Evolutionary conservation across 2,888 invertebrate genomes (phyloP).

Genomic region (Peribatodes rhomboidaria): DNA sequence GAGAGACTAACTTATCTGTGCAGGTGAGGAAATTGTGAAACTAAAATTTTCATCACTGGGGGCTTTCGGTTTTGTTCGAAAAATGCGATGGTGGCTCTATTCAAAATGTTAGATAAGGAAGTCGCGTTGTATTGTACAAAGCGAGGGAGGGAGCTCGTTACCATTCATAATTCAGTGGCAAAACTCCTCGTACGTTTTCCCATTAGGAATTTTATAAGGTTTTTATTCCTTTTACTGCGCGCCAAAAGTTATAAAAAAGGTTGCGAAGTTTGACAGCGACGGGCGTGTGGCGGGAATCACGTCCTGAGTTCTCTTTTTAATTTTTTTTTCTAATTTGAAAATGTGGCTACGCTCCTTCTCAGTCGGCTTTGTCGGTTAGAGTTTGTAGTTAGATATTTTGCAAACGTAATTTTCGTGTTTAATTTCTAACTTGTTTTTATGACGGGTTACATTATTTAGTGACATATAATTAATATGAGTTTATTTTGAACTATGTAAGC

Average conservation of each 20-base stretch:
- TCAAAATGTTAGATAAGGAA: neutral
- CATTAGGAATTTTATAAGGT: slow-evolving; percentile 85
- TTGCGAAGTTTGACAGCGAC: slow-evolving; percentile 51
- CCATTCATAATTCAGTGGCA: slow-evolving; percentile 84
- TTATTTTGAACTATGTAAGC: too few species aligned
- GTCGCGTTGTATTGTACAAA: slow-evolving; percentile 31
- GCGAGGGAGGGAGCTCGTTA: slow-evolving; percentile 74
- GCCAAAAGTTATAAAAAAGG: slow-evolving; percentile 60
- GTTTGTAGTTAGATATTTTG: slow-evolving; percentile 15
- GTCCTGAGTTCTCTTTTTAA: slow-evolving; percentile 31
- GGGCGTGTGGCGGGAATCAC: slow-evolving; percentile 43
- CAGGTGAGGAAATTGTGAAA: slow-evolving; percentile 49
- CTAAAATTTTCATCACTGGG: slow-evolving; percentile 49
- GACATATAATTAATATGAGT: too few species aligned
- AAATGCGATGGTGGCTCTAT: neutral
- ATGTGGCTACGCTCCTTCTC: slow-evolving; percentile 16
- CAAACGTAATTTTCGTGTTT: neutral
- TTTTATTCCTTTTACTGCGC: slow-evolving; percentile 73
- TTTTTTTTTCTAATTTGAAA: slow-evolving; percentile 31
- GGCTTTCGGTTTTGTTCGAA: neutral
- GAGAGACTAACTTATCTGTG: neutral
- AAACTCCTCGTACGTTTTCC: slow-evolving; percentile 85
- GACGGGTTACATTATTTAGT: too few species aligned
- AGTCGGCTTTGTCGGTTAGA: neutral
- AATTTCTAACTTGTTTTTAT: too few species aligned